These are phyloP conservation scores for Gasterosteus aculeatus DNA, from an alignment of 2,113 vertebrate species.

Conservation along the genomic window DNA sequence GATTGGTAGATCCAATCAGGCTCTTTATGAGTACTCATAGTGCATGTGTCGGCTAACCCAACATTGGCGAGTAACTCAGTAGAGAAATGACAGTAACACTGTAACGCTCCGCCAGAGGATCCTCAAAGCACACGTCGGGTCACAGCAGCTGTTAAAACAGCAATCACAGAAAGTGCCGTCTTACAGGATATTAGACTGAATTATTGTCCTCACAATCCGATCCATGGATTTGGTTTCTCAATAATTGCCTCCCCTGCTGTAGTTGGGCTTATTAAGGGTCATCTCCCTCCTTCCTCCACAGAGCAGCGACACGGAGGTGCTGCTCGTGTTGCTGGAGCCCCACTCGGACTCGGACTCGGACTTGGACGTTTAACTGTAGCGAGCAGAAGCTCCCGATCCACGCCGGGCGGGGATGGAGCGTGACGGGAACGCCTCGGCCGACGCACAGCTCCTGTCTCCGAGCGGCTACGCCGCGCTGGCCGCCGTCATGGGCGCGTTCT, in stretches of 20 bases:
- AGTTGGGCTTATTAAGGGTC: conserved; percentile 50
- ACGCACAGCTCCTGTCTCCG: conserved; percentile 62
- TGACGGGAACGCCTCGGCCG: conserved; percentile 48
- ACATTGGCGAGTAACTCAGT: not conserved
- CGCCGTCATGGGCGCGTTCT: conserved; percentile 75
- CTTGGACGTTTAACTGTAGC: not conserved
- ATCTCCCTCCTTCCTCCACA: conserved; percentile 1
- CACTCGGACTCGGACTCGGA: not conserved
- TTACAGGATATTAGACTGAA: conserved; percentile 72
- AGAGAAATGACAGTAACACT: not conserved
- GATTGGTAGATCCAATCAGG: not conserved
- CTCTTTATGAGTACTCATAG: not conserved
- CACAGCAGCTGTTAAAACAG: conserved; percentile 32
- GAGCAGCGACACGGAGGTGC: conserved; percentile 15
- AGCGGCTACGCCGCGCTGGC: conserved; percentile 74
- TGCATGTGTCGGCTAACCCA: not conserved
- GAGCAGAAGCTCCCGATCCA: not conserved
- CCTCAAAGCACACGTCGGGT: conserved; percentile 2
- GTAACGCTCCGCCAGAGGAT: not conserved
- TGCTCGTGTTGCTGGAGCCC: not conserved
- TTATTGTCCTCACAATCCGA: conserved; percentile 72
- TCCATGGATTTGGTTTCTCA: conserved; percentile 73
- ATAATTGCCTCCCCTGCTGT: conserved; percentile 46
- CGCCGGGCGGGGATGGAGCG: conserved; percentile 13
- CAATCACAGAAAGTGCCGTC: conserved; percentile 76